Percentiles rank a stretch among this genome's conserved stretches.
Evolutionary conservation across 2,888 invertebrate genomes (phyloP).

Genomic region (Mantis religiosa): DNA sequence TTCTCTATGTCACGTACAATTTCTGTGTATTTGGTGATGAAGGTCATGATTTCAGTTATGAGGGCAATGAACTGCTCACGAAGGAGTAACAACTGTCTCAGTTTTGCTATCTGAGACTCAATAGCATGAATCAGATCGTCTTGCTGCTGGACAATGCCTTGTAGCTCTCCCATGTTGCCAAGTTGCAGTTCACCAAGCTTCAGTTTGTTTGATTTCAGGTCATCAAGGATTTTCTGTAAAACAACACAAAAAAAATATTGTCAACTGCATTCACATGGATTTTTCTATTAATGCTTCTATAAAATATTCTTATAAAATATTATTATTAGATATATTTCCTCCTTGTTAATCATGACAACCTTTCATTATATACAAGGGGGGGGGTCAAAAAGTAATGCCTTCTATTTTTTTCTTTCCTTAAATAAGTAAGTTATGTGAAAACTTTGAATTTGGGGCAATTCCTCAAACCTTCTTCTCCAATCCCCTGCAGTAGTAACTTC

Average conservation of each 20-base stretch:
- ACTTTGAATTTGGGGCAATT: too few species aligned
- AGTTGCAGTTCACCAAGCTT: constrained; percentile 70
- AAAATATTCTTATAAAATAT: too few species aligned
- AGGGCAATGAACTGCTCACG: constrained; percentile 85
- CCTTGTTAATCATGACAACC: too few species aligned
- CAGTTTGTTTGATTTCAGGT: constrained; percentile 71
- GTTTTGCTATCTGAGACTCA: constrained; percentile 78
- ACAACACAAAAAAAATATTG: neutral
- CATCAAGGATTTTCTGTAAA: constrained; percentile 59
- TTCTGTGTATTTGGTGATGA: constrained; percentile 81
- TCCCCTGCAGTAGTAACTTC: too few species aligned
- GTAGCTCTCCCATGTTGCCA: constrained; percentile 72
- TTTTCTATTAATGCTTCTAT: neutral
- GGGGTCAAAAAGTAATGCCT: too few species aligned
- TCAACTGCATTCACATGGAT: neutral
- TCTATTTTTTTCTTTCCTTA: too few species aligned
- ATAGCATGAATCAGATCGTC: constrained; percentile 81
- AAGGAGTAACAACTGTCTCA: constrained; percentile 71
- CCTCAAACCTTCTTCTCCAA: too few species aligned
- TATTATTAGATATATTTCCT: neutral
- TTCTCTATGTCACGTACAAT: constrained; percentile 81
- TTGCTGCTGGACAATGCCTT: constrained; percentile 73
- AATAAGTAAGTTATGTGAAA: too few species aligned
- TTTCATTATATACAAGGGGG: neutral
- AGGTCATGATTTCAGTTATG: constrained; percentile 81